Evolutionary conservation across 2,113 vertebrate genomes (phyloP).

Genomic region (Anolis sagrei): DNA sequence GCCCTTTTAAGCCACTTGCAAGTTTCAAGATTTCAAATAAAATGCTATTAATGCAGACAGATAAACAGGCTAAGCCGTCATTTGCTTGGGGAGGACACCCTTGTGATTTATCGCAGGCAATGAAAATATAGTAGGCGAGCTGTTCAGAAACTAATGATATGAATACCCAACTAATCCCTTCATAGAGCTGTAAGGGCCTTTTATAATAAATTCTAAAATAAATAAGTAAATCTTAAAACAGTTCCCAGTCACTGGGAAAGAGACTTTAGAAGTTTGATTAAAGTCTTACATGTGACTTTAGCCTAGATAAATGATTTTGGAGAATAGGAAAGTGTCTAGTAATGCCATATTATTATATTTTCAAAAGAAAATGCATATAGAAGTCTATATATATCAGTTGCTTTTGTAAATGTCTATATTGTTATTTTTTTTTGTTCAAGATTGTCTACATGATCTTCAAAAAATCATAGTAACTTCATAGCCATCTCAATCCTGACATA

Average conservation of each 20-base stretch:
- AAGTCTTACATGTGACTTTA: not conserved
- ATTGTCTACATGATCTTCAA: no score
- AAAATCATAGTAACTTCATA: no score
- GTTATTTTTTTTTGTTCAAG: not conserved
- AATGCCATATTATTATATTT: slow-evolving; percentile 8
- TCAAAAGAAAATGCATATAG: slow-evolving; percentile 1
- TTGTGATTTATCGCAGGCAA: slow-evolving; percentile 65
- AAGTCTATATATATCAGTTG: not conserved
- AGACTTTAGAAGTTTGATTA: not conserved
- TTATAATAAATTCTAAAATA: slow-evolving; percentile 37
- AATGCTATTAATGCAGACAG: slow-evolving; percentile 76
- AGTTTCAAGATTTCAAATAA: slow-evolving; percentile 78
- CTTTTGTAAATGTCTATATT: not conserved
- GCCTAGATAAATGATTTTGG: not conserved
- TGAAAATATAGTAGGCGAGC: slow-evolving; percentile 54
- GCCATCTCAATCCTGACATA: no score
- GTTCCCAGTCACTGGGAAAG: not conserved
- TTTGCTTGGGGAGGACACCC: slow-evolving; percentile 67
- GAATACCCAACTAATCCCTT: slow-evolving; percentile 49
- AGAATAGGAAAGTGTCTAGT: slow-evolving; percentile 5
- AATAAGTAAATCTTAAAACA: slow-evolving; percentile 30
- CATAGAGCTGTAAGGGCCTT: slow-evolving; percentile 29
- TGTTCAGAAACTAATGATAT: slow-evolving; percentile 30
- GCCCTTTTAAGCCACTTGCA: slow-evolving; percentile 79
- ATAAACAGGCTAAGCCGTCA: slow-evolving; percentile 75